phyloP scores from a whole-genome alignment of 2,797 vertebrate species.

The Taenioides sp. region DNA sequence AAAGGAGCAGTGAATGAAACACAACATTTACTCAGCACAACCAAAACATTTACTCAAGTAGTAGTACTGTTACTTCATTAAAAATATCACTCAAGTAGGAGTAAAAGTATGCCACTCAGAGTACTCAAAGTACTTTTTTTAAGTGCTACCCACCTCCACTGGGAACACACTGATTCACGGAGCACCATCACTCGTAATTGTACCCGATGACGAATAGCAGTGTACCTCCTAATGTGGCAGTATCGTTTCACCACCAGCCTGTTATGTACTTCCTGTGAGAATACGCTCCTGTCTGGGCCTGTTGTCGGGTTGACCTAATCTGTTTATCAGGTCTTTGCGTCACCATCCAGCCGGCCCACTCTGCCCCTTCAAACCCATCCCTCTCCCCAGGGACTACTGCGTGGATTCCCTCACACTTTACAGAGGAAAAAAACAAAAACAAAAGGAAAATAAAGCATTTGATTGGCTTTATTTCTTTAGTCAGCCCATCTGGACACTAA shows the following conservation, averaged over 20 bases:
- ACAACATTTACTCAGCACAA: no score
- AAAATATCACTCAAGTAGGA: no score
- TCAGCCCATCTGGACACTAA: conserved; percentile 27
- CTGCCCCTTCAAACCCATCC: conserved; percentile 70
- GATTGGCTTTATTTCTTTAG: conserved; percentile 53
- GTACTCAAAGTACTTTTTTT: no score
- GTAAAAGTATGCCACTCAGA: no score
- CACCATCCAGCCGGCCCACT: conserved; percentile 70
- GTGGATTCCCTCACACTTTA: conserved; percentile 68
- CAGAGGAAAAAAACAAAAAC: conserved; percentile 34
- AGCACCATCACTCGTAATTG: conserved; percentile 63
- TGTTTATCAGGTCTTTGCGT: conserved; percentile 77
- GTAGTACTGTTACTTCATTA: no score
- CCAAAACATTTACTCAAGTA: no score
- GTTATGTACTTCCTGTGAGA: conserved; percentile 75
- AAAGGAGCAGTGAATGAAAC: no score
- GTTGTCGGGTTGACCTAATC: conserved; percentile 76
- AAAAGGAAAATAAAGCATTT: conserved; percentile 40
- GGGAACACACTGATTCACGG: conserved; percentile 51
- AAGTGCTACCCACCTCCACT: conserved; percentile 13
- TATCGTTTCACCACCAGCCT: conserved; percentile 69
- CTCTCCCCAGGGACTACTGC: conserved; percentile 63
- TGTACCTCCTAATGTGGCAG: conserved; percentile 71
- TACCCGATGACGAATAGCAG: conserved; percentile 74
- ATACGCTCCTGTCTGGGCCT: conserved; percentile 70